Conservation (phyloP, 2,797 vertebrate species). For the Valencia hispanica region DNA sequence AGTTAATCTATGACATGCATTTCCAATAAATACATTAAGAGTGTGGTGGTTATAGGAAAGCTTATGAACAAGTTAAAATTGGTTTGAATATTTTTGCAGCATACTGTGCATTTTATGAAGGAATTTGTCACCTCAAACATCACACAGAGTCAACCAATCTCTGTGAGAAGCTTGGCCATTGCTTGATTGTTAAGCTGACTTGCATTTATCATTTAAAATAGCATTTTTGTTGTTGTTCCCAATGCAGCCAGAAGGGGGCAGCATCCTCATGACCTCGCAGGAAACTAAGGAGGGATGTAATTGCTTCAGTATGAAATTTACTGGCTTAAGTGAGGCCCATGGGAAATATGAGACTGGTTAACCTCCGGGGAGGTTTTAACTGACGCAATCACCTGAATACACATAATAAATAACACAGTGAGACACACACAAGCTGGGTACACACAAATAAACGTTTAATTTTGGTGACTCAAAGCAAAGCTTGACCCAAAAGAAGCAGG, state of each 20-base stretch:
- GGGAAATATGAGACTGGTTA: conserved; percentile 65
- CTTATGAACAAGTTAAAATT: background rate
- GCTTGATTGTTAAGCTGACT: conserved; percentile 29
- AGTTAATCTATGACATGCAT: background rate
- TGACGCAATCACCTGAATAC: conserved; percentile 60
- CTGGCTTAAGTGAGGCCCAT: conserved; percentile 49
- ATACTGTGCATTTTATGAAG: conserved; percentile 34
- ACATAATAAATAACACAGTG: conserved; percentile 26
- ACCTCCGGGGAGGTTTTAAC: conserved; percentile 43
- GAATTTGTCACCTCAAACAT: conserved; percentile 52
- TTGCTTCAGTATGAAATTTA: conserved; percentile 35
- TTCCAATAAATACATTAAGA: background rate
- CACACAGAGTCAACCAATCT: conserved; percentile 54
- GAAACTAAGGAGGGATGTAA: conserved; percentile 10
- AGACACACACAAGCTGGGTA: conserved; percentile 24
- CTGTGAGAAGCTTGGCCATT: conserved; percentile 50
- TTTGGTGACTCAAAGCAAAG: conserved; percentile 26
- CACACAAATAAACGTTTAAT: conserved; percentile 36
- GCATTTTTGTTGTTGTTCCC: conserved; percentile 35
- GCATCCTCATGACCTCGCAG: conserved; percentile 44
- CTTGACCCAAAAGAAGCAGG: conserved; percentile 43
- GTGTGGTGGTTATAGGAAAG: background rate
- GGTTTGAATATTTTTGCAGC: too few relatives aligned
- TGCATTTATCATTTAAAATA: conserved; percentile 63
- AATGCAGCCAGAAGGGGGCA: conserved; percentile 68